Percentiles rank a stretch among this genome's conserved stretches.
Conservation (phyloP, 2,888 invertebrate genomes). For the Trichacis sp. region DNA sequence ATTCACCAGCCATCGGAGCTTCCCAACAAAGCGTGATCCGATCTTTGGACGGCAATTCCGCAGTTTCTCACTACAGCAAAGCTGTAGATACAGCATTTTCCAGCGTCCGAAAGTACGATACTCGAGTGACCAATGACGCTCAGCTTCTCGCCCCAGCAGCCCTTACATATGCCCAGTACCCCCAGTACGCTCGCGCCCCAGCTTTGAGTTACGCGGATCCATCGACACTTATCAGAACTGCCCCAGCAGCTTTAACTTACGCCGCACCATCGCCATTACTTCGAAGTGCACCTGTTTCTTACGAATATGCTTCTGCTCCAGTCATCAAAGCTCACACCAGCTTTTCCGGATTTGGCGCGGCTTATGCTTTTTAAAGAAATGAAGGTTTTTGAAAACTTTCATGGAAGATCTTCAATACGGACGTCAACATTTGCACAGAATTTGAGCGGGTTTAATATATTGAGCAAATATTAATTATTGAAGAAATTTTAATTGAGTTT, state of each 20-base stretch:
- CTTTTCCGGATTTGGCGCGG: slow-evolving; percentile 75
- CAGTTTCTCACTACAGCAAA: slow-evolving; percentile 74
- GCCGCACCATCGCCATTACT: slow-evolving; percentile 32
- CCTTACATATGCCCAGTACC: slow-evolving; percentile 48
- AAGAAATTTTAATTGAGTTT: too few species aligned
- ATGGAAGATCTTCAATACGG: too few species aligned
- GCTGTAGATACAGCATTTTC: slow-evolving; percentile 79
- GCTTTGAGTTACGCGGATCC: too few species aligned
- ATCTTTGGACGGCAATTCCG: slow-evolving; percentile 72
- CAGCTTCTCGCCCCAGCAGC: slow-evolving; percentile 60
- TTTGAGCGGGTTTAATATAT: too few species aligned
- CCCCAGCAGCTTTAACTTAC: slow-evolving; percentile 35
- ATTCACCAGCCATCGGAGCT: slow-evolving; percentile 66
- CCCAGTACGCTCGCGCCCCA: too few species aligned
- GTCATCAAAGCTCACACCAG: slow-evolving; percentile 42
- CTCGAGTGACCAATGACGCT: slow-evolving; percentile 76
- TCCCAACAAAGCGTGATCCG: slow-evolving; percentile 73
- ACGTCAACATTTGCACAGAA: too few species aligned
- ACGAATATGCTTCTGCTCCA: slow-evolving; percentile 28
- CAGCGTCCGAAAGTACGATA: slow-evolving; percentile 77
- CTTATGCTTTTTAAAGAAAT: slow-evolving; percentile 69
- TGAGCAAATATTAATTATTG: too few species aligned
- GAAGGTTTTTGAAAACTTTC: too few species aligned
- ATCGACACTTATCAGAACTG: too few species aligned
- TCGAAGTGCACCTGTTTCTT: slow-evolving; percentile 24